Evolutionary conservation across 2,113 vertebrate genomes (phyloP).

Genomic region (Labeo rohita): DNA sequence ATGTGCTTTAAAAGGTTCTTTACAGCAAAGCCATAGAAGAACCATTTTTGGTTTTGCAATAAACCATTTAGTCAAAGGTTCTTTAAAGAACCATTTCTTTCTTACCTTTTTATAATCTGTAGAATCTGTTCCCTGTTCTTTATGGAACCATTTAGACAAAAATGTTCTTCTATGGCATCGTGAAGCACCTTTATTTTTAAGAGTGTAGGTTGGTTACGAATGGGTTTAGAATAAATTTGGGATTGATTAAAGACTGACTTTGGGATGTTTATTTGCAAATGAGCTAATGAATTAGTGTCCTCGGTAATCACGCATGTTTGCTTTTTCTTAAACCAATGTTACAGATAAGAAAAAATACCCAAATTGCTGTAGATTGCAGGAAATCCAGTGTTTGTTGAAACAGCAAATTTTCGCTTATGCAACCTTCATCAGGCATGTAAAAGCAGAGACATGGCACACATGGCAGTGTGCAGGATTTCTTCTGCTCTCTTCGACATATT

Average conservation of each 20-base stretch:
- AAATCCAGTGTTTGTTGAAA: background rate
- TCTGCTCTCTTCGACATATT: background rate
- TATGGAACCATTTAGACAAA: too few relatives aligned
- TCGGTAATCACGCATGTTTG: background rate
- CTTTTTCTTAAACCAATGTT: background rate
- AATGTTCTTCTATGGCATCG: too few relatives aligned
- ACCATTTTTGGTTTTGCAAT: too few relatives aligned
- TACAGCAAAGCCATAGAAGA: too few relatives aligned
- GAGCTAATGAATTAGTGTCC: background rate
- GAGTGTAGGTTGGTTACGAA: background rate
- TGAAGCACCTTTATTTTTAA: too few relatives aligned
- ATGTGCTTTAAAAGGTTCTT: too few relatives aligned
- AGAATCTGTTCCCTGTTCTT: too few relatives aligned
- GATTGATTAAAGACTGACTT: background rate
- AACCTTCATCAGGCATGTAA: background rate
- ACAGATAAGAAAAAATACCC: background rate
- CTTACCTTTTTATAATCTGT: too few relatives aligned
- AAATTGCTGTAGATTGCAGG: background rate
- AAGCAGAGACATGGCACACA: constrained; percentile 1
- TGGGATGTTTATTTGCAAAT: background rate
- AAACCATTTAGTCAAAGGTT: too few relatives aligned
- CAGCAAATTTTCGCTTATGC: background rate
- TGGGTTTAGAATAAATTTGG: background rate
- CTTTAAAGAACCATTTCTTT: too few relatives aligned
- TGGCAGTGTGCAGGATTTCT: background rate